phyloP scores from a whole-genome alignment of 2,797 vertebrate genomes.

The Erpetoichthys calabaricus region DNA sequence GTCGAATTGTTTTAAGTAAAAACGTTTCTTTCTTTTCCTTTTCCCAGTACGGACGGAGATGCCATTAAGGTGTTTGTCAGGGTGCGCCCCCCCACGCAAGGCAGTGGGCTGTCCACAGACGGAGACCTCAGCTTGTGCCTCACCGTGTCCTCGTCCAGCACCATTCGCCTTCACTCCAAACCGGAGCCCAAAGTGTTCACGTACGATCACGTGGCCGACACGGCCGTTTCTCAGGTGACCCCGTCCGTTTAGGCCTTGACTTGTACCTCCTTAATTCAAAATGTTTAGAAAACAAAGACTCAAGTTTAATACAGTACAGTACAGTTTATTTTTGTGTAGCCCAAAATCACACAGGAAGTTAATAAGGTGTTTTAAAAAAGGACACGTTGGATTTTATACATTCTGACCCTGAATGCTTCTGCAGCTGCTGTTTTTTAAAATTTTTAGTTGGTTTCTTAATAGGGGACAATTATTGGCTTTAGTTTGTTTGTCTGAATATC shows the following conservation, averaged over 20 bases:
- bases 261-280: neutral
- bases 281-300: neutral
- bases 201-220: slow-evolving; percentile 82
- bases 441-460: too few species aligned
- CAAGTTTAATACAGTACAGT: too few species aligned
- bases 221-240: slow-evolving; percentile 73
- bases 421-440: too few species aligned
- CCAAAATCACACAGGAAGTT: too few species aligned
- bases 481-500: too few species aligned
- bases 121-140: slow-evolving; percentile 70
- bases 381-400: too few species aligned
- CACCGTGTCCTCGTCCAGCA: slow-evolving; percentile 63
- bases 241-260: neutral
- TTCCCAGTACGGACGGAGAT: slow-evolving; percentile 60
- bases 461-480: too few species aligned
- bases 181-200: slow-evolving; percentile 82
- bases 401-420: too few species aligned
- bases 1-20: slow-evolving; percentile 4
- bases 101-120: slow-evolving; percentile 39
- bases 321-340: too few species aligned
- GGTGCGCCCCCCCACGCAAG: slow-evolving; percentile 69
- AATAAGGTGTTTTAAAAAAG: too few species aligned
- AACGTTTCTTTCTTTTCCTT: slow-evolving; percentile 9
- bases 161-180: slow-evolving; percentile 74
- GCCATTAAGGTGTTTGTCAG: slow-evolving; percentile 84